Base-by-base conservation (phyloP, 2,888 invertebrate genomes). In the Malacosoma neustria region DNA sequence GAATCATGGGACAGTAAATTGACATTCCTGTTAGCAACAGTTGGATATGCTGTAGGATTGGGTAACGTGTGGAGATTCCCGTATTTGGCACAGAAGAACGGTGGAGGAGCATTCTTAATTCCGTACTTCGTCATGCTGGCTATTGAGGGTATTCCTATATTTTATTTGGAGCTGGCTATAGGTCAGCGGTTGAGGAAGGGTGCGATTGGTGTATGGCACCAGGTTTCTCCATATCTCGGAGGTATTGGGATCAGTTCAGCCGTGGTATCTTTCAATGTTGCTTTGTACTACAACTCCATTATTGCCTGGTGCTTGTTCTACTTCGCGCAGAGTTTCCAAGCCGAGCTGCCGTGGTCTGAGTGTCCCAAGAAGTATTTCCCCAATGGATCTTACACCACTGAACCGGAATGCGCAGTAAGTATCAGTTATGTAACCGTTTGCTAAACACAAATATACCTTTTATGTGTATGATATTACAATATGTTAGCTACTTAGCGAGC, bases 261-360 rank as follows among this genome's bases (percentile, higher is more conserved):
- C 1, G 94, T 98, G 46, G 98, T 98, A 22, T 97, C 97, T 1
- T 98, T 97, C 81, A 95, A 97, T 68, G 97, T 98, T 46, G 97
- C 97, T 7, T 88, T 98, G 47, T 98, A 98, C 77, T 98, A 98
- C 81, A 98, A 98, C 80, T 97, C 97, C 42, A 98, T 98, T 57
- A 97, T 98, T 52, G 97, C 97, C 42, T 98, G 98, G 98, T 97
- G 97, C 71, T 88, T 98, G 64, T 97, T 96, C 76, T 98, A 97
- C 81, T 93, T 97, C 66, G 92, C 94, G 50, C 94, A 95, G 87
- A 97, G 97, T 72, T 97, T 97, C 75, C 95, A 96, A 66, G 91
- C 93, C 0, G 92, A 96, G 60, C 74, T 97, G 55, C 97, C 97
- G 4, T 98, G 97, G 97, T 87, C 95, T 0, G 92, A 94, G 42